These are phyloP conservation scores for Drosophila parthenogenetica DNA, from an alignment of 2,888 invertebrate genomes.

Conservation along the genomic window DNA sequence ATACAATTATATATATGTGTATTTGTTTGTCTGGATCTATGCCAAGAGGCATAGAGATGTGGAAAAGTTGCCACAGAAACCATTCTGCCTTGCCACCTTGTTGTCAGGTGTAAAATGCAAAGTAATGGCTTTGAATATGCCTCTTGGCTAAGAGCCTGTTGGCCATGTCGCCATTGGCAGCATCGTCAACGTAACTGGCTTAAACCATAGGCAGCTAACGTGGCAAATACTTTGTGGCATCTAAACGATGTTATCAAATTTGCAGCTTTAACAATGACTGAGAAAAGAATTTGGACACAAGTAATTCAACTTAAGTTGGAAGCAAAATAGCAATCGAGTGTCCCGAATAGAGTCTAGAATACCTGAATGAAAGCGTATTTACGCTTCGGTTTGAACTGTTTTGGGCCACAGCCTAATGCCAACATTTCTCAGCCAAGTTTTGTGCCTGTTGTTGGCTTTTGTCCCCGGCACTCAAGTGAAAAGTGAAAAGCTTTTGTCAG, in stretches of 20 bases:
- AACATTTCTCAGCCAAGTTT: slow-evolving; percentile 30
- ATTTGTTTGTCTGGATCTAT: slow-evolving; percentile 58
- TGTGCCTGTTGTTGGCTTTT: slow-evolving; percentile 60
- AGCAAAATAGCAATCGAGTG: no score
- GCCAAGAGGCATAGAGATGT: slow-evolving; percentile 50
- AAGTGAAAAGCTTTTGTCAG: slow-evolving; percentile 81
- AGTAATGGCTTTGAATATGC: slow-evolving; percentile 74
- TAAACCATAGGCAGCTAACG: slow-evolving; percentile 7
- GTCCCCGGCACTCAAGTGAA: slow-evolving; percentile 74
- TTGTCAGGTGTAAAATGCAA: slow-evolving; percentile 78
- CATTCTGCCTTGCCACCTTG: slow-evolving; percentile 34
- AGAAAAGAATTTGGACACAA: not conserved
- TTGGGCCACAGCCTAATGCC: slow-evolving; percentile 22
- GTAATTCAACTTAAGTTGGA: no score
- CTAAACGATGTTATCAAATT: not conserved
- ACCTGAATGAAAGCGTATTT: slow-evolving; percentile 24
- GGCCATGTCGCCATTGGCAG: slow-evolving; percentile 35
- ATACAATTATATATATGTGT: not conserved
- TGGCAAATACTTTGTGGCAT: slow-evolving; percentile 2
- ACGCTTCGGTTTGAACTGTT: not conserved
- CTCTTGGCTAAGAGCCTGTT: slow-evolving; percentile 54
- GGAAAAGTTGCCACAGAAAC: slow-evolving; percentile 8
- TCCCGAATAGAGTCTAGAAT: no score
- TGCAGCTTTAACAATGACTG: not conserved
- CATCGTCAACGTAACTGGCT: slow-evolving; percentile 4